Evolutionary conservation across 2,113 vertebrate species (phyloP).

Genomic region (Suncus etruscus): DNA sequence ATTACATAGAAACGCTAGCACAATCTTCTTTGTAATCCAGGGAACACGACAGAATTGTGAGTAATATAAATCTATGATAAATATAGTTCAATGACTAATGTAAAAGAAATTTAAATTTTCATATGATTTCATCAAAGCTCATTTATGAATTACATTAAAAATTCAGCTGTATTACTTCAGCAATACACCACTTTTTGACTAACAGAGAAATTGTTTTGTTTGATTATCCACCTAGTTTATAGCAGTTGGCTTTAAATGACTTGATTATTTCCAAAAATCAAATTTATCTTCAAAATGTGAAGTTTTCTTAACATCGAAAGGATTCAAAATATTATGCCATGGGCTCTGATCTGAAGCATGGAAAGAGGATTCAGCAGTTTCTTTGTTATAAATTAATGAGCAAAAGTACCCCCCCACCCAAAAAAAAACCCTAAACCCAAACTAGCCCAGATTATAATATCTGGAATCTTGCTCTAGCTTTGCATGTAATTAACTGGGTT

Average conservation of each 20-base stretch:
- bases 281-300: slow-evolving; percentile 76
- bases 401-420: neutral
- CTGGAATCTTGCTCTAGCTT: slow-evolving; percentile 57
- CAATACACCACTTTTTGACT: slow-evolving; percentile 55
- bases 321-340: slow-evolving; percentile 70
- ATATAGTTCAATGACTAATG: slow-evolving; percentile 64
- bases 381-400: slow-evolving; percentile 74
- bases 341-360: slow-evolving; percentile 62
- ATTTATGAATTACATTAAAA: slow-evolving; percentile 57
- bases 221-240: slow-evolving; percentile 68
- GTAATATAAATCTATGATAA: slow-evolving; percentile 32
- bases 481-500: slow-evolving; percentile 61
- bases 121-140: slow-evolving; percentile 67
- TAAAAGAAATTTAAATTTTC: slow-evolving; percentile 70
- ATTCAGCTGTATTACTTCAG: slow-evolving; percentile 54
- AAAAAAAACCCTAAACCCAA: neutral
- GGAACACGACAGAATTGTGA: slow-evolving; percentile 53
- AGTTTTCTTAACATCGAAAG: slow-evolving; percentile 59
- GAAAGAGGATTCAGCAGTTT: slow-evolving; percentile 9
- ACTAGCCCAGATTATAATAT: slow-evolving; percentile 3
- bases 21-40: slow-evolving; percentile 47
- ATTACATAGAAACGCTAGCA: slow-evolving; percentile 41
- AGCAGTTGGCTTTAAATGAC: slow-evolving; percentile 70
- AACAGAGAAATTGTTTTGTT: slow-evolving; percentile 61
- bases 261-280: slow-evolving; percentile 71